Conservation (phyloP, 2,888 invertebrate genomes). For the Acanthosoma haemorrhoidale region DNA sequence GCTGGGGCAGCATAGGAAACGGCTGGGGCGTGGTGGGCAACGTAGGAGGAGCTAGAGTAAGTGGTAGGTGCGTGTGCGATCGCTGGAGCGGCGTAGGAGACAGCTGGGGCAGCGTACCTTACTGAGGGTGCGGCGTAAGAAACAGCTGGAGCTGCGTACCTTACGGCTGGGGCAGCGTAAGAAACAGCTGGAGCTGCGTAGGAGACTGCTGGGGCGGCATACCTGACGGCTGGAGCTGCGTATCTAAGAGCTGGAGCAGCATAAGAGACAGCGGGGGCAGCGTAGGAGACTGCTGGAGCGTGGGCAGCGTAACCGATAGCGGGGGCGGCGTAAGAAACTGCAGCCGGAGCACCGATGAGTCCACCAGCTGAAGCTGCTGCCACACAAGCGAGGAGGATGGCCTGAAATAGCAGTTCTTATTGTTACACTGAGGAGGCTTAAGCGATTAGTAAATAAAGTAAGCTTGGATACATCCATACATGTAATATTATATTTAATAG, state of each 20-base stretch:
- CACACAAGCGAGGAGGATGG: constrained; percentile 47
- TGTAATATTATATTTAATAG: neutral
- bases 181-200: constrained; percentile 43
- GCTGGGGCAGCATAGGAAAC: neutral
- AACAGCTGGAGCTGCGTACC: constrained; percentile 40
- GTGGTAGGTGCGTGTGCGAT: neutral
- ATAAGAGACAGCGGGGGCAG: constrained; percentile 40
- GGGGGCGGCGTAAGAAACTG: constrained; percentile 45
- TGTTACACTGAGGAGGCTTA: too few species aligned
- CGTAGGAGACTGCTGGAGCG: constrained; percentile 38
- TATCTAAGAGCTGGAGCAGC: constrained; percentile 46
- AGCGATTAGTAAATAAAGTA: too few species aligned
- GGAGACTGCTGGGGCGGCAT: constrained; percentile 45
- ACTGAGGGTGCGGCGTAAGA: constrained; percentile 42
- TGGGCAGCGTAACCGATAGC: constrained; percentile 28
- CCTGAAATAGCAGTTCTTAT: constrained; percentile 40
- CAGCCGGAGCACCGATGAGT: constrained; percentile 46
- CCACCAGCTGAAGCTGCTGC: constrained; percentile 45
- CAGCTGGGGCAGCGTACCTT: constrained; percentile 20
- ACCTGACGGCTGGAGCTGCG: too few species aligned
- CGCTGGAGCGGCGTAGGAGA: constrained; percentile 5
- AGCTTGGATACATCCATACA: too few species aligned
- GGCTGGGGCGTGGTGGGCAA: neutral
- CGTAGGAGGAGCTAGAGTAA: constrained; percentile 19
- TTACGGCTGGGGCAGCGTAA: constrained; percentile 29